phyloP scores from a whole-genome alignment of 2,888 invertebrate species.

The Masnerella sp. region DNA sequence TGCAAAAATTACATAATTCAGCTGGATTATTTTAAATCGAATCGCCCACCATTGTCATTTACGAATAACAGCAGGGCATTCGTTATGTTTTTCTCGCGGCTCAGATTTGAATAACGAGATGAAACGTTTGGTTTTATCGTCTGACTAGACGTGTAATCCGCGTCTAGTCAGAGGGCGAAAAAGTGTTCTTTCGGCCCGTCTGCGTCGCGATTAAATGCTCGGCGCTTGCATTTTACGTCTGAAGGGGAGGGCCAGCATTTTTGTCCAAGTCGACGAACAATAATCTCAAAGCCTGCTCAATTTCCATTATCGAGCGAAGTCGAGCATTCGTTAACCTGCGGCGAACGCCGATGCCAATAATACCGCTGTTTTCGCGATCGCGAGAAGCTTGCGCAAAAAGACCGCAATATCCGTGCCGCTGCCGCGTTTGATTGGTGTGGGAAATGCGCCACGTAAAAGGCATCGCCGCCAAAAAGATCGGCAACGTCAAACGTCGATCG shows the following conservation, averaged over 20 bases:
- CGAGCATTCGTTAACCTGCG: constrained; percentile 50
- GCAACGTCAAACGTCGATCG: constrained; percentile 19
- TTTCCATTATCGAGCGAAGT: too few species aligned
- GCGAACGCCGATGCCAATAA: constrained; percentile 37
- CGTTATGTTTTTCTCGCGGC: constrained; percentile 26
- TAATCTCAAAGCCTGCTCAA: constrained; percentile 35
- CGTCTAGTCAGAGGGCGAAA: constrained; percentile 12
- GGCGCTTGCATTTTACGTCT: constrained; percentile 31
- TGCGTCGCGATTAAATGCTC: constrained; percentile 23
- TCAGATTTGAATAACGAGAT: constrained; percentile 39
- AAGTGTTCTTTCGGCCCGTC: too few species aligned
- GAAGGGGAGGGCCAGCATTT: too few species aligned
- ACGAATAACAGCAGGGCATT: constrained; percentile 9
- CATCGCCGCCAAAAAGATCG: constrained; percentile 24
- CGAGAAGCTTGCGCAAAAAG: constrained; percentile 29
- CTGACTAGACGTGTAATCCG: neutral
- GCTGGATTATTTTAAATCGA: too few species aligned
- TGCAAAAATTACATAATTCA: too few species aligned
- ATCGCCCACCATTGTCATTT: constrained; percentile 1
- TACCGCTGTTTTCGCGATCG: constrained; percentile 45
- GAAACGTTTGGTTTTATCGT: too few species aligned
- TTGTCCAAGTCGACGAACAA: constrained; percentile 32
- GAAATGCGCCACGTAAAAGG: constrained; percentile 28
- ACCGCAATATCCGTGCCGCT: constrained; percentile 18
- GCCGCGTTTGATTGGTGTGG: constrained; percentile 33